Evolutionary conservation across 2,113 vertebrate genomes (phyloP).

Genomic region (Petroica traversi): DNA sequence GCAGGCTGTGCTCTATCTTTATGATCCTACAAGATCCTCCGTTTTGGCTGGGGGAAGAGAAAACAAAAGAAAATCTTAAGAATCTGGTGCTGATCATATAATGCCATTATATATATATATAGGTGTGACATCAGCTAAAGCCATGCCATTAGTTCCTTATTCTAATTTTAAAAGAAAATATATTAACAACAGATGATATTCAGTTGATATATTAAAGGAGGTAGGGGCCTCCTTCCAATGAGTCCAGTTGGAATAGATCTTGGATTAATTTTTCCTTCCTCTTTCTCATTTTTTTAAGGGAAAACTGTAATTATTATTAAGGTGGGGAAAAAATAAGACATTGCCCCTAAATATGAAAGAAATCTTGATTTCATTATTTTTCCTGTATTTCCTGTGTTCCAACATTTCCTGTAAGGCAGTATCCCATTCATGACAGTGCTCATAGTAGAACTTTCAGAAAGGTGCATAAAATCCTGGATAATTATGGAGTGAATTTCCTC

Average conservation of each 20-base stretch:
- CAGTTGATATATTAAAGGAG: neutral
- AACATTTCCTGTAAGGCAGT: neutral
- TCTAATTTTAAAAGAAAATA: neutral
- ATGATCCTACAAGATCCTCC: neutral
- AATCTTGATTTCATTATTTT: neutral
- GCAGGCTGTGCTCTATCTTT: neutral
- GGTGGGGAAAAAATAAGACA: neutral
- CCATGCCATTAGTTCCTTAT: neutral
- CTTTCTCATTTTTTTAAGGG: neutral
- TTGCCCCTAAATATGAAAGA: neutral
- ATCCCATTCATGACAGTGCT: neutral
- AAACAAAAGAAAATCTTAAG: neutral
- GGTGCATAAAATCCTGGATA: constrained; percentile 49
- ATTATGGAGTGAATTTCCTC: constrained; percentile 59
- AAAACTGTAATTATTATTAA: neutral
- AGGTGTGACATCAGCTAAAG: neutral
- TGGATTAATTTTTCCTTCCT: neutral
- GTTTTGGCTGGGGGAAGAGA: neutral
- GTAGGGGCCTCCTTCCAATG: neutral
- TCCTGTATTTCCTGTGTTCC: neutral
- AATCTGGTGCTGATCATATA: neutral
- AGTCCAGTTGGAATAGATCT: neutral
- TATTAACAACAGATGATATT: neutral
- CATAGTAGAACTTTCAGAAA: constrained; percentile 4
- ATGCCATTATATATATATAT: neutral